phyloP scores from a whole-genome alignment of 2,113 vertebrate genomes.

The Podiceps cristatus region DNA sequence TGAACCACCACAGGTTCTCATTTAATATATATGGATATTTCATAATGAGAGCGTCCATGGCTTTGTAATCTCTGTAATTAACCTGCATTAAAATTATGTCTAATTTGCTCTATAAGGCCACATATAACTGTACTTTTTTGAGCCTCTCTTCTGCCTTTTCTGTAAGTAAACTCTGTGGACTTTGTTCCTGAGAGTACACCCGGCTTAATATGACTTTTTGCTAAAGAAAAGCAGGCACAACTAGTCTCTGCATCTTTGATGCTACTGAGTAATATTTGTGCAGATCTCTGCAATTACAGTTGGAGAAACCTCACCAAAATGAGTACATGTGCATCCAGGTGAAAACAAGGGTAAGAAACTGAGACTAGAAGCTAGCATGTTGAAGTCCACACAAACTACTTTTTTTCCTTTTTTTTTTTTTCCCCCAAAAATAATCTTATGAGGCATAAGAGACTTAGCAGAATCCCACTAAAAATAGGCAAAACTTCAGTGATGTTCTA shows the following conservation, averaged over 20 bases:
- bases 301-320: not conserved
- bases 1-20: not conserved
- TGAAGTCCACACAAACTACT: not conserved
- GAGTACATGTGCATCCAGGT: not conserved
- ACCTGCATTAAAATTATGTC: not conserved
- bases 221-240: not conserved
- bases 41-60: not conserved
- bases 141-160: not conserved
- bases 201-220: not conserved
- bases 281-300: not conserved
- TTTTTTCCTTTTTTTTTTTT: rapidly evolving
- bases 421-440: not conserved
- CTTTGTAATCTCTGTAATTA: conserved; percentile 1
- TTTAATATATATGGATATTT: not conserved
- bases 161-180: not conserved
- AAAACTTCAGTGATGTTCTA: not conserved
- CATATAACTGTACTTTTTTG: not conserved
- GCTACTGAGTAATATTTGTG: not conserved
- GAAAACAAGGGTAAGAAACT: not conserved
- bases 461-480: not conserved
- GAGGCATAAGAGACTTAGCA: not conserved
- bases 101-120: not conserved
- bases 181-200: not conserved
- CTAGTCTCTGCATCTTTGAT: not conserved
- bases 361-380: not conserved